A percentile compares a stretch with the other conserved stretches of the same genome.
phyloP scores from a whole-genome alignment of 2,113 vertebrate species.

The Condylura cristata region DNA sequence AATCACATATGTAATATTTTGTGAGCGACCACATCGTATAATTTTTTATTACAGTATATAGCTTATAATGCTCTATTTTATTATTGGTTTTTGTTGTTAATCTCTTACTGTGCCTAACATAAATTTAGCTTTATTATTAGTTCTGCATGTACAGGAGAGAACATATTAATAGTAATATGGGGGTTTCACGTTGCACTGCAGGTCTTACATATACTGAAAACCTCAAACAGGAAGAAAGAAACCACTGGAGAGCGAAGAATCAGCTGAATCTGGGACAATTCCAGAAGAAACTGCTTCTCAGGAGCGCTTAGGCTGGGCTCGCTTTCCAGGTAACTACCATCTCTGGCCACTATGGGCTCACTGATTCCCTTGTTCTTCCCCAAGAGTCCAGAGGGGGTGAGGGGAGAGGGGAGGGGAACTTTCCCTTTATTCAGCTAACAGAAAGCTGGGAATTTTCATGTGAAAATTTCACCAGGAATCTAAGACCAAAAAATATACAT shows the following conservation, averaged over 20 bases:
- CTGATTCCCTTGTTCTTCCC: background rate
- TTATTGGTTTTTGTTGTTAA: background rate
- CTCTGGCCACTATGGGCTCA: background rate
- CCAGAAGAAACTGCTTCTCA: too few species aligned
- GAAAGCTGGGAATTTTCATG: background rate
- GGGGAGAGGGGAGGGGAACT: background rate
- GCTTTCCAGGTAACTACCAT: background rate
- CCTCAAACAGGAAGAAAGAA: background rate
- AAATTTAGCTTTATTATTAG: background rate
- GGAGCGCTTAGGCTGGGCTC: accelerated
- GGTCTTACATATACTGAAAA: background rate
- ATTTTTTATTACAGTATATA: background rate
- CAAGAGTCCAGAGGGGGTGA: background rate
- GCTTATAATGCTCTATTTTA: background rate
- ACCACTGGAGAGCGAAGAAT: background rate
- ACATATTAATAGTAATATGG: background rate
- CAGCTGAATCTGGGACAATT: background rate
- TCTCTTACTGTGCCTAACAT: background rate
- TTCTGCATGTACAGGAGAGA: background rate
- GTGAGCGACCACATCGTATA: background rate
- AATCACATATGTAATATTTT: background rate
- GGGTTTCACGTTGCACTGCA: background rate
- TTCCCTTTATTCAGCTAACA: background rate
- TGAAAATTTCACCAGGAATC: constrained; percentile 33
- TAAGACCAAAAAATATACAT: constrained; percentile 27